Percentiles rank a stretch among this genome's conserved stretches.
Evolutionary conservation across 2,797 vertebrate species (phyloP).

Genomic region (Cryptoblepharus egeriae): DNA sequence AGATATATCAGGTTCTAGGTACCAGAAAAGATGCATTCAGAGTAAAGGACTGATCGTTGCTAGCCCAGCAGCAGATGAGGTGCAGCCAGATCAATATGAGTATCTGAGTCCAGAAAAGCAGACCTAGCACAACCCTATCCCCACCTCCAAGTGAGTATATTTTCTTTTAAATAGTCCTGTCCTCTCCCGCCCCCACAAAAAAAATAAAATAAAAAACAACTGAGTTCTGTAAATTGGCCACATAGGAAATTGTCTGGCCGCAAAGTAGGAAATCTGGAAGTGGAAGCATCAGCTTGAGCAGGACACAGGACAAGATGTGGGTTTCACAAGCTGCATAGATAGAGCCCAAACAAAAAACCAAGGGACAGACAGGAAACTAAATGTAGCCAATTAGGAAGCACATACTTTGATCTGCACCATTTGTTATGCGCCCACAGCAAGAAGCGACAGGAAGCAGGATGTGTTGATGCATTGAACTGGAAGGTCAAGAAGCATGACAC

Average conservation of each 20-base stretch:
- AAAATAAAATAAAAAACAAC: no score
- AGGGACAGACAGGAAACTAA: neutral
- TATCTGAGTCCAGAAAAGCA: neutral
- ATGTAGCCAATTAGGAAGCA: conserved; percentile 17
- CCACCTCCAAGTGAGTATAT: neutral
- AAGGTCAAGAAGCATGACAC: conserved; percentile 54
- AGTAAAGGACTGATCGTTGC: no score
- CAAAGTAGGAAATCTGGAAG: neutral
- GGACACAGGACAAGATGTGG: neutral
- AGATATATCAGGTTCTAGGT: no score
- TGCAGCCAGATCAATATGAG: no score
- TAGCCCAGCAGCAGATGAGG: no score
- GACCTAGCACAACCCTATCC: neutral
- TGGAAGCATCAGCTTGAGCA: neutral
- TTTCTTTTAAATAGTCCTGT: neutral
- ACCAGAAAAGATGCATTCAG: no score
- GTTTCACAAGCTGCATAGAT: neutral
- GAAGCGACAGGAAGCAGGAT: conserved; percentile 57
- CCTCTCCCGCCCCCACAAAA: no score
- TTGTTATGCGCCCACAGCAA: conserved; percentile 53
- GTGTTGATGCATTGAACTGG: conserved; percentile 60
- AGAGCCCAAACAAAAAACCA: neutral
- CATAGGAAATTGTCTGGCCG: conserved; percentile 1
- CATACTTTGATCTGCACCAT: conserved; percentile 56
- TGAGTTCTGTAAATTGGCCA: no score